Percentiles rank a stretch among this genome's conserved stretches.
Conservation (phyloP, 1,140 invertebrate genomes). For the Drosophila hydei region DNA sequence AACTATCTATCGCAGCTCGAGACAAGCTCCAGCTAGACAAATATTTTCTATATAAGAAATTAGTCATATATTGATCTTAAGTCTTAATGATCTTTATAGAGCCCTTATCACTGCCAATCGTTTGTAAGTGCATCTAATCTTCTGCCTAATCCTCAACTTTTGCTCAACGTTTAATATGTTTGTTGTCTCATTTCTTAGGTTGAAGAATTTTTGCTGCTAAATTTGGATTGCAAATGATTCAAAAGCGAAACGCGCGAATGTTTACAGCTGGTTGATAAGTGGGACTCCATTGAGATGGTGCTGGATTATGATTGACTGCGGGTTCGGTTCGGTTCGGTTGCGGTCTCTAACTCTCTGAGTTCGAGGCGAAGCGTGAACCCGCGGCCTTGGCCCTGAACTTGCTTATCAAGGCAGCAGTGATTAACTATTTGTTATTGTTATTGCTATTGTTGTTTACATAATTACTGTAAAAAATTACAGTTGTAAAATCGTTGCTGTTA, state of each 20-base stretch:
- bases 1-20: too few species aligned
- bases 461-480: slow-evolving; percentile 77
- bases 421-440: slow-evolving; percentile 33
- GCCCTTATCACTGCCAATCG: neutral
- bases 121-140: slow-evolving; percentile 3
- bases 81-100: too few species aligned
- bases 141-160: neutral
- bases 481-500: slow-evolving; percentile 58
- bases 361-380: neutral
- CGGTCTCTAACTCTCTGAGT: slow-evolving; percentile 23
- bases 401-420: slow-evolving; percentile 69
- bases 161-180: slow-evolving; percentile 48
- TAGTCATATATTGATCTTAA: neutral
- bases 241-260: slow-evolving; percentile 31
- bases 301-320: neutral
- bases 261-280: slow-evolving; percentile 34
- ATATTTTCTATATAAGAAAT: too few species aligned
- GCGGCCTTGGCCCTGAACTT: slow-evolving; percentile 62
- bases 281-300: slow-evolving; percentile 36
- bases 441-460: slow-evolving; percentile 56
- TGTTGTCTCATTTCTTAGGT: slow-evolving; percentile 11
- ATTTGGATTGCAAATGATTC: slow-evolving; percentile 76
- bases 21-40: too few species aligned
- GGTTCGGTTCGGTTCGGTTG: slow-evolving; percentile 4
- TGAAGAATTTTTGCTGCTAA: slow-evolving; percentile 63